Percentiles rank a stretch among this genome's conserved stretches.
Evolutionary conservation across 2,113 vertebrate species (phyloP).

Genomic region (Dicaeum eximium): DNA sequence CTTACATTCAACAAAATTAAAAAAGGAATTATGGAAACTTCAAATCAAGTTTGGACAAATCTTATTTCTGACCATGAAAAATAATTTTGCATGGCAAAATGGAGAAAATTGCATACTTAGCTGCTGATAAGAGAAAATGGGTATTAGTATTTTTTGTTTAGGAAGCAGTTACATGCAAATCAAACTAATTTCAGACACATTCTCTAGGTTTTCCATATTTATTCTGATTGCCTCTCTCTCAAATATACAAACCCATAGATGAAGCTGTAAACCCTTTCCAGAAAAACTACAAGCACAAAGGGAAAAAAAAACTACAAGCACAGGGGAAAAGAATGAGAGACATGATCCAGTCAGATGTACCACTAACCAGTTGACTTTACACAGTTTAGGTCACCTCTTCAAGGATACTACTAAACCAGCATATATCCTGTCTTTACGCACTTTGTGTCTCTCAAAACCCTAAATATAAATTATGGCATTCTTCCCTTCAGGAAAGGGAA

Average conservation of each 20-base stretch:
- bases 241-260: not conserved
- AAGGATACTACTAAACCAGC: not conserved
- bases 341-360: not conserved
- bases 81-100: not conserved
- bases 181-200: conserved; percentile 18
- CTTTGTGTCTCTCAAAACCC: not conserved
- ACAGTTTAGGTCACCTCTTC: not conserved
- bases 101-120: not conserved
- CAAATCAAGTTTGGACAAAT: not conserved
- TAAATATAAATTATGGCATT: not conserved
- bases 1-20: not conserved
- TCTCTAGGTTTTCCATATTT: conserved; percentile 11
- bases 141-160: not conserved
- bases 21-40: not conserved
- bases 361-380: not conserved
- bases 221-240: not conserved
- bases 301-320: not conserved
- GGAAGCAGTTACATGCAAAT: not conserved
- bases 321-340: not conserved
- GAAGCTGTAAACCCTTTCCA: not conserved
- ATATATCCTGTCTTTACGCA: not conserved
- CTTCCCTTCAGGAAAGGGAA: not conserved
- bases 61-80: not conserved
- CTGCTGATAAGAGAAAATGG: not conserved
- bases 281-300: not conserved